Evolutionary conservation across 2,888 invertebrate genomes (phyloP), one percentile per base, ranked within the genome.

Genomic region (Cyaniris semiargus): DNA sequence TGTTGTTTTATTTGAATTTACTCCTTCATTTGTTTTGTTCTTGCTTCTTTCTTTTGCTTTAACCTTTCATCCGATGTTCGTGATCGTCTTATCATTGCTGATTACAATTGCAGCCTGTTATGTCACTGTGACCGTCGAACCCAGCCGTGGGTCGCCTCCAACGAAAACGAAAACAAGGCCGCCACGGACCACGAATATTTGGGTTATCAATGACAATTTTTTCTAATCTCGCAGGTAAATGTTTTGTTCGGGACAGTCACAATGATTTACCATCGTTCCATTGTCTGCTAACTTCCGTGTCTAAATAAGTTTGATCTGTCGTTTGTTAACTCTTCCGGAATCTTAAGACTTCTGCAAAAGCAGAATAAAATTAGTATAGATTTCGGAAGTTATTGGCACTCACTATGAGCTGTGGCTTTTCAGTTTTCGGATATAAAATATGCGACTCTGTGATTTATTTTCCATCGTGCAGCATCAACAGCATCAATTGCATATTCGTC

Each of bases 81-180:
- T 66, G 27, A 27, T 15, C 3, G 10, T 60, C 13, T 66, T 66
- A 66, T 72, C 23, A n/a, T 27, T 38, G 71, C 38, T 72, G 76
- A 79, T 81, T 81, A 83, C 81, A 83, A 81, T 85, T 83, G 79
- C 79, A 82, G 82, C 79, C 77, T 74, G 78, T 83, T 83, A 82
- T 90, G 85, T 89, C 87, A 90, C 82, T 85, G 83, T 27, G 53
- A 23, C 70, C 70, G 56, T 56, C 76, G 70, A 71, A 60, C 66
- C 23, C 21, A 23, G 48, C 48, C 74, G 72, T 44, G 48, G 74
- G 44, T 72, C 78, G 80, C 81, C 79, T 81, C 81, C 82, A 92
- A 91, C 86, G 91, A 93, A 93, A 93, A 87, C 83, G 91, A 92
- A 92, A 91, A 88, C 92, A 92, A 93, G 92, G 93, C 88, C 92